These are phyloP conservation scores for Ariopsis seemanni DNA, from an alignment of 2,113 vertebrate genomes.

Conservation along the genomic window DNA sequence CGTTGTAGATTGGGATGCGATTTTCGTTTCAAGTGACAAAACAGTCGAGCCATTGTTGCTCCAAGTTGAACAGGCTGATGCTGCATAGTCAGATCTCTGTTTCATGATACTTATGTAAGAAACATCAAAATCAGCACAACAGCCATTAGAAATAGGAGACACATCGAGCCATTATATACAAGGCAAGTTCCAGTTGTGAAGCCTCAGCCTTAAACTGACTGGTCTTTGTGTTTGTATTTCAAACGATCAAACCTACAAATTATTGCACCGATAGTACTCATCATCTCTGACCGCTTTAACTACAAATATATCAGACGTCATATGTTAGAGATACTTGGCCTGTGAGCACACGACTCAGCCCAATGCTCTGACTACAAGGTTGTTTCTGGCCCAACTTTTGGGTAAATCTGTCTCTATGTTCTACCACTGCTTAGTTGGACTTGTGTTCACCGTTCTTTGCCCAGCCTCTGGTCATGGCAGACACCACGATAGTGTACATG, in stretches of 20 bases:
- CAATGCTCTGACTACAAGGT: neutral
- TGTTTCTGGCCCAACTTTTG: neutral
- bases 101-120: constrained; percentile 63
- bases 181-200: constrained; percentile 46
- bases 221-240: neutral
- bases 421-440: constrained; percentile 68
- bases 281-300: constrained; percentile 30
- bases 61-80: constrained; percentile 52
- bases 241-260: constrained; percentile 22
- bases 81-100: constrained; percentile 60
- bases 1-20: constrained; percentile 4
- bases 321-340: constrained; percentile 15
- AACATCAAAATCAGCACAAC: constrained; percentile 71
- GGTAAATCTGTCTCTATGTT: constrained; percentile 15
- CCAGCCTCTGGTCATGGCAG: constrained; percentile 86
- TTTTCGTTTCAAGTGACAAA: constrained; percentile 24
- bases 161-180: constrained; percentile 71
- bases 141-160: constrained; percentile 66
- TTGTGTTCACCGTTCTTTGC: constrained; percentile 73
- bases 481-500: constrained; percentile 85
- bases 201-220: constrained; percentile 50
- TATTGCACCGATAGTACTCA: constrained; percentile 31
- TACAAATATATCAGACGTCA: constrained; percentile 33
- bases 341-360: constrained; percentile 21
- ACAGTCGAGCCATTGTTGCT: constrained; percentile 43